Evolutionary conservation across 2,113 vertebrate genomes (phyloP), one percentile per base, ranked within the genome.

Genomic region (Pygoscelis adeliae): DNA sequence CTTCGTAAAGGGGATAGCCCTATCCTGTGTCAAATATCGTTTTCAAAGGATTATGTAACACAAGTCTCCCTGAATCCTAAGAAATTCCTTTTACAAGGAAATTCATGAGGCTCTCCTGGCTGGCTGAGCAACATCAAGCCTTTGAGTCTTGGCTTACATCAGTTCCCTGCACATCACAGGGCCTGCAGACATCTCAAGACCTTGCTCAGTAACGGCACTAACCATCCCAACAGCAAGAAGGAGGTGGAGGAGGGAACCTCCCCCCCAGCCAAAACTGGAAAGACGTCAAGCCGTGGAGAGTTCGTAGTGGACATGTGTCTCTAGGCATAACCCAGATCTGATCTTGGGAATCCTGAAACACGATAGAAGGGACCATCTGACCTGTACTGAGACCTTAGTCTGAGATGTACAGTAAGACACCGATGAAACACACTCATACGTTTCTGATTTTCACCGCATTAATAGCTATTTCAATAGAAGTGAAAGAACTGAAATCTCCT

Each of bases 71-170:
- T 15, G 79, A 89, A 91, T 86, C 92, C 90, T 89, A 80, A 93
- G 94, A 94, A 97, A 90, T 82, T 90, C 79, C 66, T 96, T 95
- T 97, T 97, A 98, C 90, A 93, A 95, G 97, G 95, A 87, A 92
- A 90, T 40, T 70, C 83, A 81, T 1, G 3, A 83, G 76, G 81
- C 40, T 91, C 32, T 95, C 56, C 91, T 79, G 91, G 46, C 56
- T 66, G 50, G 36, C 69, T 71, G 87, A 92, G 67, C 65, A 69
- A 6, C 2, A 3, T 13, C 11, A 55, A 10, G 42, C 26, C 16
- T 38, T 82, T 0, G 2, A 58, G 25, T 36, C n/a, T 62, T 7
- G 4, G 38, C 61, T 94, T 34, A 20, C 2, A 0, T 89, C 61
- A 67, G 53, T 22, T 87, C 47, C 47, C 18, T 34, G 70, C 36